Conservation (phyloP, 2,888 invertebrate genomes). For the Tanypteryx hageni region DNA sequence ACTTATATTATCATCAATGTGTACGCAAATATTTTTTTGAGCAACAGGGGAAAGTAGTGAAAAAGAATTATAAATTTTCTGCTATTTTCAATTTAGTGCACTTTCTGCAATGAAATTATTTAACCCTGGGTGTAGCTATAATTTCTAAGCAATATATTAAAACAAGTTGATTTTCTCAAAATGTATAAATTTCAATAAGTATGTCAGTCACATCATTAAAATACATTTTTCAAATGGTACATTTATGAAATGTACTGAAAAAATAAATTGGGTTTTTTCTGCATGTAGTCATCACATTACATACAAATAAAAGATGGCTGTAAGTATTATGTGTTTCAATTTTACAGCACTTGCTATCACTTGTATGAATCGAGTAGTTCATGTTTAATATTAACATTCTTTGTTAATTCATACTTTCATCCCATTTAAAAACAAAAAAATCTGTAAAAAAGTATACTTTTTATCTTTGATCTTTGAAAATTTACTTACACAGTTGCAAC, state of each 20-base stretch:
- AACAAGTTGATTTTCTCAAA: slow-evolving; percentile 56
- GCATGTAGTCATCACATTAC: slow-evolving; percentile 56
- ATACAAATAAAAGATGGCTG: slow-evolving; percentile 55
- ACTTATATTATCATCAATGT: not conserved
- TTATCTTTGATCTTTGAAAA: slow-evolving; percentile 24
- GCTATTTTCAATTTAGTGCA: not conserved
- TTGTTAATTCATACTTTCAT: slow-evolving; percentile 45
- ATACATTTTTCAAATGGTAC: slow-evolving; percentile 59
- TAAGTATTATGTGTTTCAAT: slow-evolving; percentile 43
- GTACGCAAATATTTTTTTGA: slow-evolving; percentile 20
- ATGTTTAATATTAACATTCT: slow-evolving; percentile 21
- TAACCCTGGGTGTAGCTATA: not conserved
- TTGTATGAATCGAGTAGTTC: slow-evolving; percentile 53
- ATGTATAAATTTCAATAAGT: slow-evolving; percentile 54
- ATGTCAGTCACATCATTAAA: slow-evolving; percentile 60
- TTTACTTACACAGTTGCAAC: not conserved
- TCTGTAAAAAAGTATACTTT: slow-evolving; percentile 36
- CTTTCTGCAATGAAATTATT: not conserved
- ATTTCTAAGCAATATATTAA: slow-evolving; percentile 54
- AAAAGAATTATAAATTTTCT: not conserved
- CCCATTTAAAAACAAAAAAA: slow-evolving; percentile 37
- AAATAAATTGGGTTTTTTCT: slow-evolving; percentile 50
- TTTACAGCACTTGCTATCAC: slow-evolving; percentile 63
- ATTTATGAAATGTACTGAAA: slow-evolving; percentile 63
- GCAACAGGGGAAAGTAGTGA: not conserved